These are phyloP conservation scores for Anthrax anthrax DNA, from an alignment of 2,888 invertebrate species.

Conservation along the genomic window DNA sequence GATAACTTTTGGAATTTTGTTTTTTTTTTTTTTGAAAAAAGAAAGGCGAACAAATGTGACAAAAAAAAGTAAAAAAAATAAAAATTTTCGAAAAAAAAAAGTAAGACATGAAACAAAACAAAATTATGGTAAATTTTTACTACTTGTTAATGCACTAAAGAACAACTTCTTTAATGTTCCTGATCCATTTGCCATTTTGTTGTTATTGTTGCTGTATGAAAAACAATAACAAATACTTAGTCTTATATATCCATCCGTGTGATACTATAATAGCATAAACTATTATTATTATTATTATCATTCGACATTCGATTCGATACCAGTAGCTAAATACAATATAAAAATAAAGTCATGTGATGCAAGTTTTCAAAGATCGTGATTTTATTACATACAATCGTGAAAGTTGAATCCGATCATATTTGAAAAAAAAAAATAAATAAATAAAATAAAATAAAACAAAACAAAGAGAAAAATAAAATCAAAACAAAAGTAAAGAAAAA, in stretches of 20 bases:
- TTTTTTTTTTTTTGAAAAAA: too few species aligned
- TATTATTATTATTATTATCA: background rate
- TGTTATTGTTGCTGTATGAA: too few species aligned
- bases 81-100: background rate
- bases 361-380: conserved; percentile 4
- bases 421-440: background rate
- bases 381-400: conserved; percentile 7
- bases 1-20: too few species aligned
- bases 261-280: too few species aligned
- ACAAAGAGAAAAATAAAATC: background rate
- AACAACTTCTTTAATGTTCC: background rate
- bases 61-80: background rate
- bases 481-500: background rate
- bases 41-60: background rate
- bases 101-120: background rate
- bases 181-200: background rate
- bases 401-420: conserved; percentile 7
- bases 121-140: background rate
- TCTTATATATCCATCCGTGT: too few species aligned
- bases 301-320: background rate
- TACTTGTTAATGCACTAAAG: background rate
- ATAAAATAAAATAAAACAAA: too few species aligned
- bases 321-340: conserved; percentile 1
- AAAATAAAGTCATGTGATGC: conserved; percentile 2
- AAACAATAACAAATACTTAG: too few species aligned